These are phyloP conservation scores for Struthio camelus DNA, from an alignment of 2,113 vertebrate genomes.

Conservation along the genomic window DNA sequence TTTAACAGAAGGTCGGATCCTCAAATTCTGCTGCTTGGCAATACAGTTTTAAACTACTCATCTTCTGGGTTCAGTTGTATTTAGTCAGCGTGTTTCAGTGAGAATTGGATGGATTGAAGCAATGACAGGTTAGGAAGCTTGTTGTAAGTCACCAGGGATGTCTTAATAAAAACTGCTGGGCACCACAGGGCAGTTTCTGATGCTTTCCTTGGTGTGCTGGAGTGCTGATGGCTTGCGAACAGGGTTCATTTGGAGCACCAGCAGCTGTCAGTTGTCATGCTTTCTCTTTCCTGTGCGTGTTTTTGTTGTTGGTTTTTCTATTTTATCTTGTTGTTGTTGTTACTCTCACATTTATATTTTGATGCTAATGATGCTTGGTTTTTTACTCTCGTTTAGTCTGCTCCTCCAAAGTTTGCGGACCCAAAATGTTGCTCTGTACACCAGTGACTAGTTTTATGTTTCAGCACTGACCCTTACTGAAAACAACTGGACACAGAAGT, in stretches of 20 bases:
- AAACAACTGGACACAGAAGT: neutral
- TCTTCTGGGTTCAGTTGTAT: neutral
- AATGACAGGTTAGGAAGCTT: neutral
- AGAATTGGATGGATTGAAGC: neutral
- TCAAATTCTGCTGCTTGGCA: no score
- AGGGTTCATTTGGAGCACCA: neutral
- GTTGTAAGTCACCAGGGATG: neutral
- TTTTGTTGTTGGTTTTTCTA: neutral
- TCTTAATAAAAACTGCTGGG: neutral
- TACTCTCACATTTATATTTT: neutral
- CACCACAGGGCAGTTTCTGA: accelerated
- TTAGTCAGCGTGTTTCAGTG: neutral
- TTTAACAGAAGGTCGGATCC: accelerated
- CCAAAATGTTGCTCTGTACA: no score
- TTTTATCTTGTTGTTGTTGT: no score
- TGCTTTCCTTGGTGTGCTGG: neutral
- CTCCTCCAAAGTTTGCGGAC: no score
- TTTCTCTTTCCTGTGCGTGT: neutral
- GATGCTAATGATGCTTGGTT: neutral
- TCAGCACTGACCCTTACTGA: neutral
- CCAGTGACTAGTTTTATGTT: neutral
- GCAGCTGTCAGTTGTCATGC: neutral
- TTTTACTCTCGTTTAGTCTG: no score
- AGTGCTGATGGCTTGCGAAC: accelerated
- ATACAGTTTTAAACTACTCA: neutral